Base-by-base conservation (phyloP, 2,888 invertebrate species). In the Amphipyra tragopoginis region DNA sequence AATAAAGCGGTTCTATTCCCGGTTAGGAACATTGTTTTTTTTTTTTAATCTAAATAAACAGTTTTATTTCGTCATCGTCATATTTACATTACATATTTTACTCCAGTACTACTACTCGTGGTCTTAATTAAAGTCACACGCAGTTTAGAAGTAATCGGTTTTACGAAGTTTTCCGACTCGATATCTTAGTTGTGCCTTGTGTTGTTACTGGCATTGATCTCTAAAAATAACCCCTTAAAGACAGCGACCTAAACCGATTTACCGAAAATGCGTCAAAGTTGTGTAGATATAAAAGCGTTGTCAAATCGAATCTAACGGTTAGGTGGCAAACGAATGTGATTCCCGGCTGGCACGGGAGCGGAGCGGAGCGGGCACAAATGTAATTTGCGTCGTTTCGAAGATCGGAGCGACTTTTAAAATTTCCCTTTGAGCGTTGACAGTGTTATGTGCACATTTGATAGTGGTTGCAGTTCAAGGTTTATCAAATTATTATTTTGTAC, bases 261-360 rank as follows among this genome's bases (percentile, higher is more conserved):
- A 52, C n/a, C 44, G 44, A 49, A 29, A 68, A 44, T 62, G 48
- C 58, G 39, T 39, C 8, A 47, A 65, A 56, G 15, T 58, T 60
- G 44, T 65, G 39, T 65, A 54, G 50, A 61, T 60, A 62, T 77
- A 69, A 77, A 66, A 77, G 75, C 58, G 51, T 75, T 72, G 63
- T 65, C 69, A 61, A 75, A 77, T 75, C 63, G 38, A 75, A 77
- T 78, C 55, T 54, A 53, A 52, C 52, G 61, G 66, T 60, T 70
- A 68, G 65, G 59, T 64, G 67, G 45, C 49, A 63, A 77, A 71
- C 62, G 66, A 75, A 78, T 65, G 66, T 60, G 72, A 77, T 70
- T 72, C 65, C 58, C 63, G 45, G 36, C 55, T 52, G 55, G 56
- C 38, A 38, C 44, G 52, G 34, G 11, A 5, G 40, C 44, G 52